Evolutionary conservation across 2,888 invertebrate species (phyloP), one percentile per base, ranked within the genome.

Genomic region (Noctua pronuba): DNA sequence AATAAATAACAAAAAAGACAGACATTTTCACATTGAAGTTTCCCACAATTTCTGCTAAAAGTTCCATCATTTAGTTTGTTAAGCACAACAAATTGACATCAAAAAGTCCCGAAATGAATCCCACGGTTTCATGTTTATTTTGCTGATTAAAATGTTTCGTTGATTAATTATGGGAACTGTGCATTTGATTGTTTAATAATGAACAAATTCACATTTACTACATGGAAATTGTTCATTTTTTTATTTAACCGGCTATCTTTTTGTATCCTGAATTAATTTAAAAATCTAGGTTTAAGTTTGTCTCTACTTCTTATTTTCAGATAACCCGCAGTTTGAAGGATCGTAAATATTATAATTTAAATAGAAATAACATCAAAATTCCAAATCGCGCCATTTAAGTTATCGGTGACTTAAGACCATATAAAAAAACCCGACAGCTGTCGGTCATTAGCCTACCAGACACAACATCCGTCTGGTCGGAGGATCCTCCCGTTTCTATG

Each of bases 41-140:
- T 67, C 80, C 58, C 80, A 74, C 74, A 80, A 67, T 79, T 80
- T 60, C 6, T 21, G 52, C 28, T 38, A 67, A 74, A n/a, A 24
- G 6, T 8, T 13, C 4, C 16, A 66, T 46, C 13, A 46, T 65
- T 41, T n/a, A 38, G 18, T 64, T 66, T 49, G 11, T 60, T 60
- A 10, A 46, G n/a, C 52, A 28, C 28, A 76, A n/a, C n/a, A n/a
- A n/a, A 64, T 76, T 46, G 18, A 49, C 52, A 35, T 49, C 21
- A 21, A 65, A 55, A 76, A 55, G n/a, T 76, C 55, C 28, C 38
- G n/a, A 31, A 46, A 38, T 66, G 52, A 55, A 55, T 31, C 38
- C 13, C 70, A 52, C 1, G 1, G 5, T 11, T 52, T 6, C 41
- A 16, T 64, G 24, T 49, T 58, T 73, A 16, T 73, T 55, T 55